Evolutionary conservation across 2,888 invertebrate genomes (phyloP).

Genomic region (Clitarchus hookeri): DNA sequence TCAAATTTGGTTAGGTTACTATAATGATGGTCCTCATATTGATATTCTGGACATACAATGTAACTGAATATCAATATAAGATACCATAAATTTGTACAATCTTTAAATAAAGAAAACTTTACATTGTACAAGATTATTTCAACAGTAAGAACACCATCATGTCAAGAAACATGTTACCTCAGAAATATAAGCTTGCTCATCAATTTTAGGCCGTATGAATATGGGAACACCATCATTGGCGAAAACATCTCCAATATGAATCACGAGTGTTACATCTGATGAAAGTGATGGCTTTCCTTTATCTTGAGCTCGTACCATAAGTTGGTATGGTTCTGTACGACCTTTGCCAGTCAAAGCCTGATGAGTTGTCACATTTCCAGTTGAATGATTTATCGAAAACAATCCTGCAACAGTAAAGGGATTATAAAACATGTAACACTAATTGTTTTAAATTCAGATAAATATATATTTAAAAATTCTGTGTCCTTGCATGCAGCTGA

Average conservation of each 20-base stretch:
- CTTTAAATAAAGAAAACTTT: too few relatives aligned
- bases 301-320: slow-evolving; percentile 71
- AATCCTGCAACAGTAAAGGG: slow-evolving; percentile 54
- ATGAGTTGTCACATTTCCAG: slow-evolving; percentile 70
- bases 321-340: slow-evolving; percentile 71
- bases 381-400: slow-evolving; percentile 67
- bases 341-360: slow-evolving; percentile 74
- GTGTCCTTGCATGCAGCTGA: too few relatives aligned
- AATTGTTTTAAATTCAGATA: too few relatives aligned
- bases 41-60: too few relatives aligned
- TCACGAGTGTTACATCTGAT: slow-evolving; percentile 64
- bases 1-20: too few relatives aligned
- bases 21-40: too few relatives aligned
- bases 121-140: too few relatives aligned
- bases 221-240: slow-evolving; percentile 80
- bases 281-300: slow-evolving; percentile 63
- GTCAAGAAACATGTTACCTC: slow-evolving; percentile 59
- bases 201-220: slow-evolving; percentile 70
- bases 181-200: slow-evolving; percentile 70
- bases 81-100: too few relatives aligned
- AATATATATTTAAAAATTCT: too few relatives aligned
- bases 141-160: too few relatives aligned
- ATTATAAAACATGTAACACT: too few relatives aligned
- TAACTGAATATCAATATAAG: too few relatives aligned
- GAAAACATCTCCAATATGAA: slow-evolving; percentile 79